These are phyloP conservation scores for Amphiura filiformis DNA, from an alignment of 35 echinoderm and acorn worm species.

Conservation along the genomic window DNA sequence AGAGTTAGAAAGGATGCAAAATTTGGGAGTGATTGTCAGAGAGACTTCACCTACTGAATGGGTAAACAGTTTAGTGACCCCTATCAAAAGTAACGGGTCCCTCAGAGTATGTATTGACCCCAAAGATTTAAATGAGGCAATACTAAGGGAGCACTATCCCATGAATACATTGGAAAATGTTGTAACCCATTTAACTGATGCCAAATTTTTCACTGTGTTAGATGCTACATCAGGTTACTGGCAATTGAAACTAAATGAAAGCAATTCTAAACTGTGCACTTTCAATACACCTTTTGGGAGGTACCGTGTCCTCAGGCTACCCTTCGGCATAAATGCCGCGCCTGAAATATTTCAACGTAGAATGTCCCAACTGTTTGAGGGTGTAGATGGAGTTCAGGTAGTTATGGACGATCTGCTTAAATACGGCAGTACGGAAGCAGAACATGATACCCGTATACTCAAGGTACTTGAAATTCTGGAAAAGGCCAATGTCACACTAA, in stretches of 20 bases:
- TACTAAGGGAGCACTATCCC: no score
- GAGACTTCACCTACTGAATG: slow-evolving; percentile 53
- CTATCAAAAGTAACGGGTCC: slow-evolving; percentile 32
- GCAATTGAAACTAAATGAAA: slow-evolving; percentile 57
- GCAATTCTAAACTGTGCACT: slow-evolving; percentile 64
- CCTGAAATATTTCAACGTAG: slow-evolving; percentile 48
- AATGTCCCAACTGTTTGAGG: slow-evolving; percentile 23
- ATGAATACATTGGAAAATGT: slow-evolving; percentile 58
- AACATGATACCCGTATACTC: slow-evolving; percentile 27
- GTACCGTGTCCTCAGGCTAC: slow-evolving; percentile 25
- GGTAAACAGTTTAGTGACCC: slow-evolving; percentile 29
- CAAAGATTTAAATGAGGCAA: slow-evolving; percentile 52
- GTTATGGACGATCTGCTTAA: slow-evolving; percentile 46
- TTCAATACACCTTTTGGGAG: slow-evolving; percentile 57
- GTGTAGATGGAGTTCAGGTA: slow-evolving; percentile 27
- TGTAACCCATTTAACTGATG: slow-evolving; percentile 21
- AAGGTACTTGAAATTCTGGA: slow-evolving; percentile 47
- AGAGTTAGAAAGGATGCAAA: slow-evolving; percentile 44
- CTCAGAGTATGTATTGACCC: slow-evolving; percentile 57
- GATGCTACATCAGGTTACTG: slow-evolving; percentile 62
- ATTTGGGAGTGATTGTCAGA: slow-evolving; percentile 45
- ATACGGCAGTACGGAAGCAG: slow-evolving; percentile 18
- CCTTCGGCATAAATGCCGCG: slow-evolving; percentile 37
- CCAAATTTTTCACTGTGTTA: slow-evolving; percentile 37
- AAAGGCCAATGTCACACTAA: slow-evolving; percentile 40